A percentile compares a stretch with the other conserved stretches of the same genome.
These are phyloP conservation scores for Coelopa pilipes DNA, from an alignment of 2,888 invertebrate species.

Conservation along the genomic window DNA sequence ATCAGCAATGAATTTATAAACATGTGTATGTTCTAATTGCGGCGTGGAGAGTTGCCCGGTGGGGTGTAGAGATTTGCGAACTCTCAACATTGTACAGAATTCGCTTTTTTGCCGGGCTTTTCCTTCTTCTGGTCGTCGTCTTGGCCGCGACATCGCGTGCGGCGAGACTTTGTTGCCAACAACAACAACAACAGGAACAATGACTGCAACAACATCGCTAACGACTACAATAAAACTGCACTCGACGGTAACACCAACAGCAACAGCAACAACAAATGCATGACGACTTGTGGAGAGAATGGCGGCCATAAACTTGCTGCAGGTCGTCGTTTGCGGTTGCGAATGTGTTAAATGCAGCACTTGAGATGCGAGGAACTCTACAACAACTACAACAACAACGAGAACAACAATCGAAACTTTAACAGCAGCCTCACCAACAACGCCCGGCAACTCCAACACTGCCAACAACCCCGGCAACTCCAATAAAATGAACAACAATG, in stretches of 20 bases:
- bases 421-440: background rate
- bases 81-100: too few relatives aligned
- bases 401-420: too few relatives aligned
- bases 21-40: too few relatives aligned
- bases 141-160: too few relatives aligned
- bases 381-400: background rate
- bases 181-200: background rate
- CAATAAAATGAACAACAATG: constrained; percentile 1
- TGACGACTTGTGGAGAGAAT: background rate
- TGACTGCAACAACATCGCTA: background rate
- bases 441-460: background rate
- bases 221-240: background rate
- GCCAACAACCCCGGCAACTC: background rate
- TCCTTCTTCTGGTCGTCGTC: too few relatives aligned
- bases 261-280: background rate
- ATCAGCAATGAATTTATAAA: too few relatives aligned
- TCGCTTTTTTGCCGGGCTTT: too few relatives aligned
- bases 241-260: background rate
- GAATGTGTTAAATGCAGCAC: constrained; percentile 37
- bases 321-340: background rate
- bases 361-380: constrained; percentile 22
- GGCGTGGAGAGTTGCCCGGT: too few relatives aligned
- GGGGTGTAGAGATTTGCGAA: too few relatives aligned
- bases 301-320: constrained; percentile 13
- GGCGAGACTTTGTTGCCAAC: too few relatives aligned